A percentile compares a stretch with the other conserved stretches of the same genome.
Conservation (phyloP, 2,888 invertebrate genomes). For the Dioctria rufipes region DNA sequence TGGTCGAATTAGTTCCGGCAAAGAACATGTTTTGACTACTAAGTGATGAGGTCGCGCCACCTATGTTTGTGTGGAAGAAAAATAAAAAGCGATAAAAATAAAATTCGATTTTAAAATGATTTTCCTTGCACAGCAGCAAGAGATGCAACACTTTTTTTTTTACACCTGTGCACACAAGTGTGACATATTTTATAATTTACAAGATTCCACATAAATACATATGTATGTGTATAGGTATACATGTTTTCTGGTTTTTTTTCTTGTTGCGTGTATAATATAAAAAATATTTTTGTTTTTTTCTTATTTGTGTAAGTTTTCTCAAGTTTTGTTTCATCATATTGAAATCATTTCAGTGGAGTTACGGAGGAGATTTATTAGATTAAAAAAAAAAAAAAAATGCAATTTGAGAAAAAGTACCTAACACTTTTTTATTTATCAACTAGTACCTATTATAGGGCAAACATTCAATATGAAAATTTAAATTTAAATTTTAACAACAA, state of each 20-base stretch:
- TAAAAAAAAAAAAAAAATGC: no score
- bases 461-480: no score
- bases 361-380: no score
- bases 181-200: neutral
- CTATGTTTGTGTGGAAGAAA: conserved; percentile 51
- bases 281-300: neutral
- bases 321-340: neutral
- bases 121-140: neutral
- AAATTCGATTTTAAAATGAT: neutral
- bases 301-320: conserved; percentile 10
- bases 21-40: conserved; percentile 63
- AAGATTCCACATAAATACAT: no score
- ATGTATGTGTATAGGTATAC: neutral
- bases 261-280: neutral
- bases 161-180: neutral
- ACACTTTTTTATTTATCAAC: no score
- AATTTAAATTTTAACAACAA: no score
- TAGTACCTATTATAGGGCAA: no score
- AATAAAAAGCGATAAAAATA: conserved; percentile 26
- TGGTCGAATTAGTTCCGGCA: conserved; percentile 62
- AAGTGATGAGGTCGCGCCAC: conserved; percentile 61
- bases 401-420: no score
- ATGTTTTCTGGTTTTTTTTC: neutral
- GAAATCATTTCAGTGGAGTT: no score
- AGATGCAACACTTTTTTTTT: neutral